Base-by-base conservation (phyloP, 2,113 vertebrate genomes). In the Entosphenus tridentatus region DNA sequence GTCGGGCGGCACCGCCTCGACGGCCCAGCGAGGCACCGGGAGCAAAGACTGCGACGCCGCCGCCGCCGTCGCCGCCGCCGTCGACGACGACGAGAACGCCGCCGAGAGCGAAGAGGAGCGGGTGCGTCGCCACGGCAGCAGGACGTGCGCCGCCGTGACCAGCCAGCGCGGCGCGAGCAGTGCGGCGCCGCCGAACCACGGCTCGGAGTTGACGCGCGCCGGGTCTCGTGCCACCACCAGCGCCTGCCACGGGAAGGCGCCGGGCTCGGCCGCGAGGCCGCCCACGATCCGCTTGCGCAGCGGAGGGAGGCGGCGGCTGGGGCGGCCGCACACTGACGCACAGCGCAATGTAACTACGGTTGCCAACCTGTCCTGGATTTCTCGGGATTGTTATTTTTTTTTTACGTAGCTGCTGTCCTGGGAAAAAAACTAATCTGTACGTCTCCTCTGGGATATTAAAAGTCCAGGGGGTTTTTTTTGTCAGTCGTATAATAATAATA, bases 141-240 rank as follows among this genome's bases (percentile, higher is more conserved):
- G 82, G 17, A 95, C 84, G 0, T 98, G 93, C 57, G 92, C 89
- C 0, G 89, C 93, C 0, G 92, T 98, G 57, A 98, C 79, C 65
- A 98, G 82, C 93, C 93, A 98, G 11, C 78, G 80, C 13, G 83
- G 78, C 0, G 92, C 89, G 57, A 96, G 82, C 58, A 98, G 80
- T 10, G 89, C 92, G 2, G 91, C 93, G 0, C 90, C 89, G n/a
- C 92, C 93, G 1, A 96, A 96, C 89, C 92, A 91, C 71, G 81
- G 86, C 76, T 84, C 83, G 0, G 88, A 82, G 0, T 91, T 91
- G 8, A 95, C 84, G 10, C 92, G 81, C 1, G 88, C 88, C 68
- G 76, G 77, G 12, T 98, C 93, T 74, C 92, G 84, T 65, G 95
- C 88, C 57, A 87, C 84, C 9, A 98, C 85, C 18, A 96, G 82